These are phyloP conservation scores for Callipepla squamata DNA, from an alignment of 2,113 vertebrate species.

Conservation along the genomic window DNA sequence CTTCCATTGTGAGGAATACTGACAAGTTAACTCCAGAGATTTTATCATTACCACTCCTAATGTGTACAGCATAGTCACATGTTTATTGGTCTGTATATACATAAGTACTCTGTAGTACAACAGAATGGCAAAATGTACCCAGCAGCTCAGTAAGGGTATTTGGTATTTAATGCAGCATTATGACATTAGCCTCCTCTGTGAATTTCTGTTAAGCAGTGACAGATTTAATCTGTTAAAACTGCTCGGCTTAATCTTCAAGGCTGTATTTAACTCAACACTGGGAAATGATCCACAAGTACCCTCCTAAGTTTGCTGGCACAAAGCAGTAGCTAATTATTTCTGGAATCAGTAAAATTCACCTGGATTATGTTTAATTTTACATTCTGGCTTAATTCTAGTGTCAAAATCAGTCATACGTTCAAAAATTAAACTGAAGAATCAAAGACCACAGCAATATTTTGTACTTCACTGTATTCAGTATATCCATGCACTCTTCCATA, in stretches of 20 bases:
- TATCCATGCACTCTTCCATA: background rate
- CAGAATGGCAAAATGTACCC: background rate
- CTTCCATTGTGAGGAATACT: background rate
- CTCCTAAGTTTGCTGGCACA: background rate
- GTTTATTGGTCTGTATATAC: background rate
- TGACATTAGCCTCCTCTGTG: background rate
- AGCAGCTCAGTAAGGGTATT: background rate
- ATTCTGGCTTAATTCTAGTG: background rate
- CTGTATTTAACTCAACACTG: background rate
- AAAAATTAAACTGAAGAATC: background rate
- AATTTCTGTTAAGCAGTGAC: background rate
- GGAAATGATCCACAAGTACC: background rate
- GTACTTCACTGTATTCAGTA: background rate
- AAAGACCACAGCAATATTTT: background rate
- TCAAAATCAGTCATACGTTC: background rate
- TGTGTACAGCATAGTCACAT: background rate
- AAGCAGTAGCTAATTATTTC: background rate
- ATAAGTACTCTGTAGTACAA: background rate
- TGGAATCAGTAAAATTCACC: background rate
- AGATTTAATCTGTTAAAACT: constrained; percentile 6
- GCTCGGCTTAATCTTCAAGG: background rate
- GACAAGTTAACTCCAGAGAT: background rate
- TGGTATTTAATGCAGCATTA: background rate
- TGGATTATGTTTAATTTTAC: background rate
- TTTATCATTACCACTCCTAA: background rate